Conservation (phyloP, 23 tunicate genomes). For the Trididemnum miniatum region DNA sequence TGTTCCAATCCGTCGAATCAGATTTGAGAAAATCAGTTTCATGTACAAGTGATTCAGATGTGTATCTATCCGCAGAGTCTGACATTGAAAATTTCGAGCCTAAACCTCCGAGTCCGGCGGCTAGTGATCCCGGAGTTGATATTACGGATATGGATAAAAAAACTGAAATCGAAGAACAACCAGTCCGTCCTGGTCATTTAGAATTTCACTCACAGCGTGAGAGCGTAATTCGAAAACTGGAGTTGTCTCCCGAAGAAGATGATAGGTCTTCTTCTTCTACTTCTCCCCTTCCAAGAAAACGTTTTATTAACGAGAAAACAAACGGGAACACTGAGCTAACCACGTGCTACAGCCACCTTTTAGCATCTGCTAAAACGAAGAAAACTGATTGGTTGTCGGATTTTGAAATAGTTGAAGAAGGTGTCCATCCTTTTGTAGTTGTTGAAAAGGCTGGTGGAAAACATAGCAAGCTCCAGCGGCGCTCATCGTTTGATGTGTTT, state of each 20-base stretch:
- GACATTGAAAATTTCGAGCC: conserved; percentile 46
- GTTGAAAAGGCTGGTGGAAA: conserved; percentile 6
- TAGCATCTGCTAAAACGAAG: conserved; percentile 20
- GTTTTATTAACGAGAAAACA: not conserved
- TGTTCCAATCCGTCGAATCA: not conserved
- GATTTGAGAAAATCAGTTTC: not conserved
- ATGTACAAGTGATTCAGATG: conserved; percentile 34
- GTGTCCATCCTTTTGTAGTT: conserved; percentile 51
- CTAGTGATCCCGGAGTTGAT: not conserved
- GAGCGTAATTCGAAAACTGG: conserved; percentile 22
- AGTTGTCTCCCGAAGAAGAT: not conserved
- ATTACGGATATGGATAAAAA: not conserved
- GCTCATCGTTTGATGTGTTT: conserved; percentile 45
- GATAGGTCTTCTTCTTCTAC: not conserved
- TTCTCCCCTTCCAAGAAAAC: not conserved
- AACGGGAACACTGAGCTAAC: not conserved
- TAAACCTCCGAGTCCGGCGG: not conserved
- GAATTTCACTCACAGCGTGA: not conserved
- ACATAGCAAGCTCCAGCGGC: not conserved
- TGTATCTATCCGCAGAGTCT: conserved; percentile 84
- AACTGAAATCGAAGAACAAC: not conserved
- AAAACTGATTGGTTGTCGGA: conserved; percentile 31
- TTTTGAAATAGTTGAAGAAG: conserved; percentile 27
- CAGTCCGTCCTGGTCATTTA: not conserved
- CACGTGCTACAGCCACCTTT: conserved; percentile 20